Base-by-base conservation (phyloP, 2,113 vertebrate genomes). In the Podarcis raffonei region DNA sequence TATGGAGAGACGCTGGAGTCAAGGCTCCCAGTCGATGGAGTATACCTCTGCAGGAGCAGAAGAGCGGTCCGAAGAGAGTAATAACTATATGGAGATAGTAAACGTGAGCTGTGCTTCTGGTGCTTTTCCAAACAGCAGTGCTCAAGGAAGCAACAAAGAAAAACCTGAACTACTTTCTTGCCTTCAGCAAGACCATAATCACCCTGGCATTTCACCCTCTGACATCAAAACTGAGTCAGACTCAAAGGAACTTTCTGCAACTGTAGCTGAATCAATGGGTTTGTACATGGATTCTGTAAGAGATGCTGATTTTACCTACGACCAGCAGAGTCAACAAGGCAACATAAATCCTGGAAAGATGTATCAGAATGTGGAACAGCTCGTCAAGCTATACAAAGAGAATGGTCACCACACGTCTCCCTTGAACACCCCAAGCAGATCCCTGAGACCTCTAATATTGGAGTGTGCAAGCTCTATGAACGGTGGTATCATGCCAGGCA, bases 251-350 rank as follows among this genome's bases (percentile, higher is more conserved):
- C 98, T 99, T 89, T 99, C 99, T 35, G 98, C 98, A 69, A 97
- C 99, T 0, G 99, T 99, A 89, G 99, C 99, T 0, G 99, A 99
- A 95, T 99, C 99, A 85, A 99, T 99, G 99, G 99, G 98, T 89
- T 97, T 99, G 30, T 99, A 99, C 90, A 99, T 99, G 99, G 98
- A 99, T 93, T 98, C 98, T 0, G 97, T 98, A 90, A 97, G 99
- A 92, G 98, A 99, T 18, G 97, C 98, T 0, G 99, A 99, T 92
- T 99, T 98, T 86, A 92, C 97, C 89, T 99, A 98, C 0, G 97
- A 97, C 84, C 98, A 98, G 94, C 98, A 99, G 91, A 96, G 95
- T 92, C 96, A 96, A 62, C 96, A 89, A 91, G 93, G 94, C 88
- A 96, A 92, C 71, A 75, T 94, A 86, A 98, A 98, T 92, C 97